Conservation (phyloP, 2,113 vertebrate species). For the Oostethus manadensis region DNA sequence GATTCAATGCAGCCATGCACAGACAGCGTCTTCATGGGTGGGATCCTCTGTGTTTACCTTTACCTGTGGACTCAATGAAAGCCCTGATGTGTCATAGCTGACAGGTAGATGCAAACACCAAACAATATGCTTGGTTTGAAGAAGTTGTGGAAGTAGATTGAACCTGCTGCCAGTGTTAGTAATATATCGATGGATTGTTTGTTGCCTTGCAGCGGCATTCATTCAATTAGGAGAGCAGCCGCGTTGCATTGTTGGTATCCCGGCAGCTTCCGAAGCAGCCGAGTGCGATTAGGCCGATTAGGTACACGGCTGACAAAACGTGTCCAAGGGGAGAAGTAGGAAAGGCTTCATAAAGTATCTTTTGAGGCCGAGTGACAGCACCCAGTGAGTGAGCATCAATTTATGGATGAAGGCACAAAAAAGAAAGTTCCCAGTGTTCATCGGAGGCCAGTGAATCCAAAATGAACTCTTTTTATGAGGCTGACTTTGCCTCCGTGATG, state of each 20-base stretch:
- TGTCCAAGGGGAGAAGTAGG: slow-evolving; percentile 45
- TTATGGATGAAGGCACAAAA: slow-evolving; percentile 68
- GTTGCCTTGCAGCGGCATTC: neutral
- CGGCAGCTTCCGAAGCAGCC: slow-evolving; percentile 34
- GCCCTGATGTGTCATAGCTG: slow-evolving; percentile 65
- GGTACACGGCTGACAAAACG: slow-evolving; percentile 60
- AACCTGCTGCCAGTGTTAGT: slow-evolving; percentile 12
- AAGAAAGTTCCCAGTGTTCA: slow-evolving; percentile 71
- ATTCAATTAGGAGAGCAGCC: slow-evolving; percentile 18
- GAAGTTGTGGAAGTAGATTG: too few relatives aligned
- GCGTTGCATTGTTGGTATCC: slow-evolving; percentile 12
- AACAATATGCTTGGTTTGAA: slow-evolving; percentile 9
- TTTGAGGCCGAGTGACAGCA: slow-evolving; percentile 58
- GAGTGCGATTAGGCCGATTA: slow-evolving; percentile 44
- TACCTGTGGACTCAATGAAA: slow-evolving; percentile 65
- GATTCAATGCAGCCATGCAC: slow-evolving; percentile 47
- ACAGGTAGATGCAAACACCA: slow-evolving; percentile 62
- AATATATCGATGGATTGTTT: slow-evolving; percentile 1
- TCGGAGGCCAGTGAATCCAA: slow-evolving; percentile 69
- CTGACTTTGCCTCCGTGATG: slow-evolving; percentile 62
- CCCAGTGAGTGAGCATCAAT: slow-evolving; percentile 61
- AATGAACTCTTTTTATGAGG: slow-evolving; percentile 77
- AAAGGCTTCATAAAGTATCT: slow-evolving; percentile 61
- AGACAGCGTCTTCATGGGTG: slow-evolving; percentile 69
- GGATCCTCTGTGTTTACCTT: slow-evolving; percentile 63